Evolutionary conservation across 2,888 invertebrate genomes (phyloP).

Genomic region (Cartodere bifasciata): DNA sequence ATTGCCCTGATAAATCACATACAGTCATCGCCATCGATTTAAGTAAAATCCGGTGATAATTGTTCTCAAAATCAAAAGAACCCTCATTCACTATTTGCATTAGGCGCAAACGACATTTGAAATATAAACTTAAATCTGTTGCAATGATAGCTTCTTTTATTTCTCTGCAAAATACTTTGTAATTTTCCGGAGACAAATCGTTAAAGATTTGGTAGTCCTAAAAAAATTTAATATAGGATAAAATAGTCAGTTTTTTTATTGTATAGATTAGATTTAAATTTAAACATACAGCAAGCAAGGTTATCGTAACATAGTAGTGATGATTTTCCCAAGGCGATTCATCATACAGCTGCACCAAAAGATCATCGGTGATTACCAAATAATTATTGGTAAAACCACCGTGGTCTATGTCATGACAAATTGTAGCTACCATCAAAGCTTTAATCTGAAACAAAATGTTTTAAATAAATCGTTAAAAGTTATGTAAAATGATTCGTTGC

Average conservation of each 20-base stretch:
- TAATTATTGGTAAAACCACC: constrained; percentile 50
- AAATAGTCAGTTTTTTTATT: constrained; percentile 2
- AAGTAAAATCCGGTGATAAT: constrained; percentile 38
- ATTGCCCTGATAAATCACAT: constrained; percentile 46
- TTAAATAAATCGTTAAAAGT: too few species aligned
- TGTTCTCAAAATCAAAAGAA: constrained; percentile 38
- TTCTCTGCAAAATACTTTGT: constrained; percentile 37
- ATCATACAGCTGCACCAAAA: constrained; percentile 42
- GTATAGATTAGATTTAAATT: constrained; percentile 1
- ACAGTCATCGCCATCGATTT: constrained; percentile 48
- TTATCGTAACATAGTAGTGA: constrained; percentile 44
- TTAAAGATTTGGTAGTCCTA: constrained; percentile 42
- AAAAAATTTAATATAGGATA: constrained; percentile 5
- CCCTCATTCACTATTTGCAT: constrained; percentile 39
- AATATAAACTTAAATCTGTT: constrained; percentile 46
- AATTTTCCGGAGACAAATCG: constrained; percentile 32
- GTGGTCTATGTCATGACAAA: constrained; percentile 52
- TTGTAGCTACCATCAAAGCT: constrained; percentile 42
- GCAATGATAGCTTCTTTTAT: constrained; percentile 45
- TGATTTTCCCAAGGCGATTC: constrained; percentile 47
- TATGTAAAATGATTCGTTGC: too few species aligned
- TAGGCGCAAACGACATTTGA: constrained; percentile 40
- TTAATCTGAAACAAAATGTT: constrained; percentile 35
- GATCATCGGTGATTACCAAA: constrained; percentile 40
- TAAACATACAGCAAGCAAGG: constrained; percentile 40